phyloP scores from a whole-genome alignment of 2,797 vertebrate genomes.

The Enteromius mattozi region DNA sequence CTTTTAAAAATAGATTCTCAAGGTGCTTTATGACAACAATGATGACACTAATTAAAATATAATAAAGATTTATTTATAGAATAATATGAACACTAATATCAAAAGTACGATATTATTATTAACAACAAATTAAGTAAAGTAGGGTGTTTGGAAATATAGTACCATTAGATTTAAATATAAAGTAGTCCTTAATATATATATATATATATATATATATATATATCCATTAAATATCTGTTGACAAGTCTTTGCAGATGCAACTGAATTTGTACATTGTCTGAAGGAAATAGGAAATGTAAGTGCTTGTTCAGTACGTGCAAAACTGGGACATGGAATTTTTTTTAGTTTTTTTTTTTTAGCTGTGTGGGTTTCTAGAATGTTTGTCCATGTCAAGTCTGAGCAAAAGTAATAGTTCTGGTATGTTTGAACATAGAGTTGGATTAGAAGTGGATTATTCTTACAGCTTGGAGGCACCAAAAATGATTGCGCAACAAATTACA shows the following conservation, averaged over 20 bases:
- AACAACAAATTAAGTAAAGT: background rate
- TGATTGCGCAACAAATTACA: background rate
- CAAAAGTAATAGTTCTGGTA: slow-evolving; percentile 31
- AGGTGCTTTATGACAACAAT: background rate
- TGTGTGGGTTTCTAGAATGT: background rate
- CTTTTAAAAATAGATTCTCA: background rate
- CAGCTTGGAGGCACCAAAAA: background rate
- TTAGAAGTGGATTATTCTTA: background rate
- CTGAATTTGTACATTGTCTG: background rate
- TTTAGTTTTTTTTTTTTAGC: background rate
- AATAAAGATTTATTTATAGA: background rate
- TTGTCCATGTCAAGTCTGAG: background rate
- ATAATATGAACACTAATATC: background rate
- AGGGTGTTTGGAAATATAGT: background rate
- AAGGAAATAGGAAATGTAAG: background rate
- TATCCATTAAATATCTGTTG: background rate
- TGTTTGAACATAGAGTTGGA: slow-evolving; percentile 47
- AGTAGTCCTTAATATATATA: background rate
- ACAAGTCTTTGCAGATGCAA: background rate
- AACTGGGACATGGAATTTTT: background rate
- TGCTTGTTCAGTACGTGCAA: background rate
- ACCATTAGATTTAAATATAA: background rate
- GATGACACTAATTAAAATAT: too few species aligned
- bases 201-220: too few species aligned
- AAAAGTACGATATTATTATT: background rate